Percentiles rank a stretch among this genome's conserved stretches.
Evolutionary conservation across 2,113 vertebrate genomes (phyloP).

Genomic region (Caloenas nicobarica): DNA sequence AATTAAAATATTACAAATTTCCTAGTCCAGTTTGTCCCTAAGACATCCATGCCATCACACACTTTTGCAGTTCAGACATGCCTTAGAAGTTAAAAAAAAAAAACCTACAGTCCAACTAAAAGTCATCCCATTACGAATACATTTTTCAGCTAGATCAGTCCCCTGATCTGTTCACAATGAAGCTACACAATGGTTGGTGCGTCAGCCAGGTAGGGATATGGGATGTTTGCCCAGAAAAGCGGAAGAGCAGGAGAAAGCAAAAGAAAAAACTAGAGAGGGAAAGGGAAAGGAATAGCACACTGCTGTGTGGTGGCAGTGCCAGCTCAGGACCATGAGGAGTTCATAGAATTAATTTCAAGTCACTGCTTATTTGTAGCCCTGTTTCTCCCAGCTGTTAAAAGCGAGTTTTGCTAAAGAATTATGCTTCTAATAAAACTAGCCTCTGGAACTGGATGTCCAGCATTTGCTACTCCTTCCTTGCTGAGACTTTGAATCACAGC

Average conservation of each 20-base stretch:
- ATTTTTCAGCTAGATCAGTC: not conserved
- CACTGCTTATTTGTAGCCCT: not conserved
- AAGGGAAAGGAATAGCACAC: not conserved
- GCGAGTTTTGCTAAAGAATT: not conserved
- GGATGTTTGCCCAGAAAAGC: not conserved
- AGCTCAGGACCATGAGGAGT: not conserved
- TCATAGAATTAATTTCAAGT: not conserved
- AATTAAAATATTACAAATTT: not conserved
- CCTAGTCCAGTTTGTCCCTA: not conserved
- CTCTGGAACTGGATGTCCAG: not conserved
- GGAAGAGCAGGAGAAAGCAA: not conserved
- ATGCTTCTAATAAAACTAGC: not conserved
- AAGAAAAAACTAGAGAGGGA: rapidly evolving
- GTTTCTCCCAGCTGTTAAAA: not conserved
- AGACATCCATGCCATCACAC: not conserved
- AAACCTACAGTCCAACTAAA: not conserved
- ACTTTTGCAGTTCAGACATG: not conserved
- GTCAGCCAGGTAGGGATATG: not conserved
- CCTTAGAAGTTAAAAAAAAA: not conserved
- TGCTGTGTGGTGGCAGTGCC: not conserved
- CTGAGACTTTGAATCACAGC: not conserved
- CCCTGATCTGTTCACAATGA: not conserved
- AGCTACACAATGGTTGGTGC: not conserved
- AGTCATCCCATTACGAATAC: not conserved
- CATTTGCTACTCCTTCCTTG: not conserved